Conservation (phyloP, 2,888 invertebrate genomes). For the Drosophila setosimentum region DNA sequence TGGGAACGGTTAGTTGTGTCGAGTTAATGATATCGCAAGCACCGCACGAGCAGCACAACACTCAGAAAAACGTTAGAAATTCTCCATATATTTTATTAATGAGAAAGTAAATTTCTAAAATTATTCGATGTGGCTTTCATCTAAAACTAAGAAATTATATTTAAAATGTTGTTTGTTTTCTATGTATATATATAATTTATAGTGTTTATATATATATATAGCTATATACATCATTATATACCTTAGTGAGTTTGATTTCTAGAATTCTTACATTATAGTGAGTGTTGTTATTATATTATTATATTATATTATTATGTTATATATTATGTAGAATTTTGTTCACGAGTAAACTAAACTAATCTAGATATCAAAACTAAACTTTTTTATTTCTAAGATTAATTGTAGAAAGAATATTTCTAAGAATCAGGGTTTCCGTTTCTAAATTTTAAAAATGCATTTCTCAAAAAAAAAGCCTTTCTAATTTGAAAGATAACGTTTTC, state of each 20-base stretch:
- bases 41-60: conserved; percentile 1
- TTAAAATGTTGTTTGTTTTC: neutral
- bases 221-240: neutral
- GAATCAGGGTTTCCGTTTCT: accelerated
- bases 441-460: neutral
- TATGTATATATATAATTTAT: neutral
- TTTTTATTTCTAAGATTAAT: neutral
- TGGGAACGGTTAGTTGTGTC: conserved; percentile 51
- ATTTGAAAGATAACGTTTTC: neutral
- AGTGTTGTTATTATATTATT: no score
- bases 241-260: neutral
- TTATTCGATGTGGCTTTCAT: neutral
- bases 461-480: neutral
- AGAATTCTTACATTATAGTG: no score
- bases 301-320: no score
- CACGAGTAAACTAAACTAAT: neutral
- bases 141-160: neutral
- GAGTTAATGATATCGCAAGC: conserved; percentile 73
- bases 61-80: neutral
- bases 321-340: no score
- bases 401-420: neutral
- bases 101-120: neutral
- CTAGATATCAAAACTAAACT: neutral
- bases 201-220: neutral
- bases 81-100: neutral